These are phyloP conservation scores for Drosophila kikkawai DNA, from an alignment of 1,140 invertebrate genomes.

Conservation along the genomic window DNA sequence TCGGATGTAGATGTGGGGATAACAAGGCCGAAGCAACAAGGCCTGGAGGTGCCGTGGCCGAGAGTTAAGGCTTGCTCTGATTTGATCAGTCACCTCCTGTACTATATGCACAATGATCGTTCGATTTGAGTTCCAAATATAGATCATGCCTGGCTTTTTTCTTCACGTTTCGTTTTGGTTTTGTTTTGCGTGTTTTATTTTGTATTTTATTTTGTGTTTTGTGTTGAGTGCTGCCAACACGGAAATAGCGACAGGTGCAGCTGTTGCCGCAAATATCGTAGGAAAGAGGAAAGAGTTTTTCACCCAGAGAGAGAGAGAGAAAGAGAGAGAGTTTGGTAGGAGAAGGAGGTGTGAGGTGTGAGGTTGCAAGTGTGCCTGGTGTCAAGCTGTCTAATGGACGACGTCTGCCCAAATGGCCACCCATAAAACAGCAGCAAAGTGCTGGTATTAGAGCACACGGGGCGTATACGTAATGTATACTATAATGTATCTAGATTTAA, in stretches of 20 bases:
- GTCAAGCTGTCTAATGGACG: slow-evolving; percentile 50
- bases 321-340: too few relatives aligned
- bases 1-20: slow-evolving; percentile 85
- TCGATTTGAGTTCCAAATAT: slow-evolving; percentile 18
- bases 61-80: slow-evolving; percentile 85
- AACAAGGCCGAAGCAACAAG: slow-evolving; percentile 88
- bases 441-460: slow-evolving; percentile 22
- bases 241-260: slow-evolving; percentile 53
- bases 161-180: not conserved
- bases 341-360: not conserved
- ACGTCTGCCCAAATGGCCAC: slow-evolving; percentile 38
- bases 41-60: slow-evolving; percentile 84
- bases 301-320: too few relatives aligned
- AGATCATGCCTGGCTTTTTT: slow-evolving; percentile 1
- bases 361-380: slow-evolving; percentile 37
- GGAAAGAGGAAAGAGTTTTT: slow-evolving; percentile 10
- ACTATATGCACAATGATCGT: slow-evolving; percentile 47
- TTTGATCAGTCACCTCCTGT: slow-evolving; percentile 64
- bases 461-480: slow-evolving; percentile 40
- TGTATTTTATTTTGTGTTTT: not conserved
- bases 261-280: slow-evolving; percentile 32
- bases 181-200: not conserved
- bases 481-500: not conserved
- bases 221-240: slow-evolving; percentile 40
- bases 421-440: slow-evolving; percentile 31